phyloP scores from a whole-genome alignment of 2,797 vertebrate species.

The Channallabes apus region DNA sequence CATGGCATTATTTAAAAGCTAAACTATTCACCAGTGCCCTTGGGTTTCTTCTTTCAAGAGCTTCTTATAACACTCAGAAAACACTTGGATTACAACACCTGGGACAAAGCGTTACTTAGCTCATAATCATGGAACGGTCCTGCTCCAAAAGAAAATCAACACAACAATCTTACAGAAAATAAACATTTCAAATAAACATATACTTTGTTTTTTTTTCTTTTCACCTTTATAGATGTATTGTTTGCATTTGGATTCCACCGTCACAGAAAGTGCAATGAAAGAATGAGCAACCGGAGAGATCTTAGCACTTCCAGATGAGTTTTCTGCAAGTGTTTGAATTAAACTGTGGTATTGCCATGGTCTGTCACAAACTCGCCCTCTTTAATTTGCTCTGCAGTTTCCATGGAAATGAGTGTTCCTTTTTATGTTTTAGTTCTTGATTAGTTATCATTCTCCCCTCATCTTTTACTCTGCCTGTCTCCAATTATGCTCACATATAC shows the following conservation, averaged over 20 bases:
- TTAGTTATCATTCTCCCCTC: neutral
- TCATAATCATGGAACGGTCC: neutral
- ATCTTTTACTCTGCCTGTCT: neutral
- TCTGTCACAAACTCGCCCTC: neutral
- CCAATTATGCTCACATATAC: neutral
- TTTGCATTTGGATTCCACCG: neutral
- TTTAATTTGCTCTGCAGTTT: neutral
- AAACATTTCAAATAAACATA: neutral
- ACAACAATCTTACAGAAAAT: neutral
- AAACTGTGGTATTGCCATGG: too few relatives aligned
- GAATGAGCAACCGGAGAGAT: too few relatives aligned
- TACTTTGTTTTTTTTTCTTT: neutral
- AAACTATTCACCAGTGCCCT: conserved; percentile 61
- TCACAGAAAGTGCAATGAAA: too few relatives aligned
- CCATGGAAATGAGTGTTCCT: neutral
- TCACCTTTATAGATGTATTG: neutral
- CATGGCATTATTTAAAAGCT: conserved; percentile 70
- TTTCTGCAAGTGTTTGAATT: neutral
- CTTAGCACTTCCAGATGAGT: too few relatives aligned
- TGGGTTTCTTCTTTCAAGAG: conserved; percentile 64
- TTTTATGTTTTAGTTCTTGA: neutral
- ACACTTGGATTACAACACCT: conserved; percentile 66
- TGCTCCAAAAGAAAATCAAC: neutral
- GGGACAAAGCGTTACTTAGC: conserved; percentile 61
- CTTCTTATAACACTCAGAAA: conserved; percentile 59